Evolutionary conservation across 1,140 invertebrate species (phyloP), one percentile per base, ranked within the genome.

Genomic region (Drosophila insularis): DNA sequence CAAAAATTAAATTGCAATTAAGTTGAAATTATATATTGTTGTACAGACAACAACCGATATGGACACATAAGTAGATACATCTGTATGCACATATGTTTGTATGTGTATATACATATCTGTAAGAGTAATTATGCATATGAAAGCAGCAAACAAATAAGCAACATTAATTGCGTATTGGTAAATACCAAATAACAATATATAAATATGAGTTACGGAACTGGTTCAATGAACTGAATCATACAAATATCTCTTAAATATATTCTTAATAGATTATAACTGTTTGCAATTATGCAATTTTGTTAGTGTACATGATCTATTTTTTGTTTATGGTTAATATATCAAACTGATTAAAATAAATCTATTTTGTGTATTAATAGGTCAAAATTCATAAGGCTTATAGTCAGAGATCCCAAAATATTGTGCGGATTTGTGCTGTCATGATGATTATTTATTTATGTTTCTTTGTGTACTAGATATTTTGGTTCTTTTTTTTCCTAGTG

Each of bases 1-100:
- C 79, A 71, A 78, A 78, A 81, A 82, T 89, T 89, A 78, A 87
- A 84, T 78, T 78, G 70, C 80, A 89, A 87, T 87, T 87, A 87
- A 84, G 78, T 89, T 46, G 62, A 87, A 87, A 89, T 87, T 87
- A 86, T 82, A 82, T 68, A 35, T 35, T 35, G 19, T 50, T 50
- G 6, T 50, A 50, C 43, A 50, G 19, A 50, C 14, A 46, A 46
- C 43, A 50, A 50, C 19, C 19, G 17, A 50, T 11, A 50, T 21
- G 8, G 8, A 46, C 17, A 19, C 4, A 46, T 4, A 19, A 4
- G 17, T 1, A 43, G 1, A 6, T 17, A 7, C n/a, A 14, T n/a
- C 2, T 17, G 5, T 43, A 43, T 7, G 14, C 6, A n/a, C n/a
- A n/a, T n/a, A n/a, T n/a, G n/a, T n/a, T n/a, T n/a, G n/a, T 4